Base-by-base conservation (phyloP, 2,888 invertebrate species). In the Heliconius aoede region DNA sequence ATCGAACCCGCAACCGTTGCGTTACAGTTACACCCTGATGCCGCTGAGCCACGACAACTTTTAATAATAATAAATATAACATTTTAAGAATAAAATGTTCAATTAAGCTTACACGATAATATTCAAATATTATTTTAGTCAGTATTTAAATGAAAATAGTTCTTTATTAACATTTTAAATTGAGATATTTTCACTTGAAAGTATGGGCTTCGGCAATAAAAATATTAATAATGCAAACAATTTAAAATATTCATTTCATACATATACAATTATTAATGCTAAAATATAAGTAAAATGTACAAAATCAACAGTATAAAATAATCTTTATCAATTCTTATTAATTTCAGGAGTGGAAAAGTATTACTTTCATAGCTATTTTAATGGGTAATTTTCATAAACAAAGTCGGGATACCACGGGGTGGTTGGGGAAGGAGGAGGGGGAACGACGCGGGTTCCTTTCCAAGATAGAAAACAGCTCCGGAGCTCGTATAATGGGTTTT, bases 401-500 rank as follows among this genome's bases (percentile, higher is more conserved):
- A 93, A 93, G 89, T 93, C 90, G 92, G 89, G 93, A 92, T 91
- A 91, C 91, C 90, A 89, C 80, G 89, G 88, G 88, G 88, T 65
- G 65, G 65, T 18, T n/a, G n/a, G 64, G 11, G 36, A 36, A 86
- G 82, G 86, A 84, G 84, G 3, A 84, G 82, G 84, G 85, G 85
- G 84, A 79, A 84, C 81, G 84, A 86, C 89, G 80, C 79, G 81
- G 89, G 88, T 89, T 93, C 94, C 93, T 89, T 89, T 91, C 92
- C 94, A 90, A 94, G 90, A 90, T 91, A 93, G 91, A 95, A 95
- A 95, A 95, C 95, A 95, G 95, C 95, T 94, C 95, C 92, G 91
- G 95, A 92, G 95, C 95, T 95, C 94, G 95, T 95, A 95, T 95
- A 95, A 95, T 95, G 95, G 95, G 95, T 95, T 95, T 95, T 95